Evolutionary conservation across 2,888 invertebrate genomes (phyloP).

Genomic region (Deroplatys truncata): DNA sequence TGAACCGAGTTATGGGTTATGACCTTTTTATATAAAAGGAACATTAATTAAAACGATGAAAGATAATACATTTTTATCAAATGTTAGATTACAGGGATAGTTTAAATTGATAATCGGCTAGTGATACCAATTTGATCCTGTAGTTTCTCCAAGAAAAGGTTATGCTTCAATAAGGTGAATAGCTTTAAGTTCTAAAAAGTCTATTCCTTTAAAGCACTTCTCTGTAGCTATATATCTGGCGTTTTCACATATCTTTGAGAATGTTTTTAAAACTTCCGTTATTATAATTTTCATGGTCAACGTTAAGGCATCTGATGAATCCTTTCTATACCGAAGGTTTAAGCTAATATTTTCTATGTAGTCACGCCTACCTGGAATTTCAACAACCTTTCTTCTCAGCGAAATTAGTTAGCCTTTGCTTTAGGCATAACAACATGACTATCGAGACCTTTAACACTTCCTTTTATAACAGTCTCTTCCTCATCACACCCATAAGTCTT

Average conservation of each 20-base stretch:
- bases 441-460: not conserved
- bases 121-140: no score
- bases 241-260: not conserved
- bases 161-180: no score
- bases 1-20: no score
- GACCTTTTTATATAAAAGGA: no score
- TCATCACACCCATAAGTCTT: not conserved
- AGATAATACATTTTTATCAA: no score
- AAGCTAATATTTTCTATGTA: not conserved
- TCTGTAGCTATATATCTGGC: not conserved
- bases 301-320: not conserved
- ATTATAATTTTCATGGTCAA: not conserved
- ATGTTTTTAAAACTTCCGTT: not conserved
- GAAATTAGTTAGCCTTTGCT: not conserved
- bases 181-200: no score
- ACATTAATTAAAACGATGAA: no score
- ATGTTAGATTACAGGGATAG: no score
- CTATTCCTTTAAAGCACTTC: no score
- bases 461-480: not conserved
- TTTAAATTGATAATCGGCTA: no score
- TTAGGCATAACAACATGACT: not conserved
- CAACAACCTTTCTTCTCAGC: not conserved
- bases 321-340: not conserved
- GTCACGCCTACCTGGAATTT: not conserved
- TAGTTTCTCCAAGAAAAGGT: no score